A percentile compares a stretch with the other conserved stretches of the same genome.
phyloP scores from a whole-genome alignment of 2,888 invertebrate species.

The Drosophila emarginata region DNA sequence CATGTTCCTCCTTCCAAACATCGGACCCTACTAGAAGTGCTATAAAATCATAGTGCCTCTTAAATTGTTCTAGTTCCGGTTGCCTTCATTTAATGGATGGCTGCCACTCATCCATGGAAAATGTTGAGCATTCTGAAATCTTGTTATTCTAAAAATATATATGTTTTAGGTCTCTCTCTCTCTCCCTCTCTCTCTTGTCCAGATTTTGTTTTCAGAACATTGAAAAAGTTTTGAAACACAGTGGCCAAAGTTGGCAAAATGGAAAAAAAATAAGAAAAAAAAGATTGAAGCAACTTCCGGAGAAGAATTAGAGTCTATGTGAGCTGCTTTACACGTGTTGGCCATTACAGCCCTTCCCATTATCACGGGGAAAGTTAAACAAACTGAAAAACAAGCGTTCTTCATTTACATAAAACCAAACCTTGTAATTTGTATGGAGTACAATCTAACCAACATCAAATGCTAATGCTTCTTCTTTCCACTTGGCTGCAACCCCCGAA shows the following conservation, averaged over 20 bases:
- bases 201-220: not conserved
- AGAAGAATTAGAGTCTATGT: no score
- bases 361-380: conserved; percentile 37
- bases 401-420: conserved; percentile 56
- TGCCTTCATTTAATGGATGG: not conserved
- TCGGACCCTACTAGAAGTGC: not conserved
- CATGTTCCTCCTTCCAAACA: no score
- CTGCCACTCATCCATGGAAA: not conserved
- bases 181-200: not conserved
- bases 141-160: not conserved
- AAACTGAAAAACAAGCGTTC: conserved; percentile 30
- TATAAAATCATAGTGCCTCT: not conserved
- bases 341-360: not conserved
- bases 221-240: no score
- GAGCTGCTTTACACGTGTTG: not conserved
- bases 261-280: no score
- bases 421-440: conserved; percentile 50
- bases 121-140: not conserved
- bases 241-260: no score
- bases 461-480: conserved; percentile 10
- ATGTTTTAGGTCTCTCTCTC: no score
- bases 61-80: conserved; percentile 2
- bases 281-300: no score
- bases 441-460: conserved; percentile 27
- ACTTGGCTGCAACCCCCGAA: conserved; percentile 59